These are phyloP conservation scores for Drosophila kepulauana DNA, from an alignment of 1,140 invertebrate genomes.

Conservation along the genomic window DNA sequence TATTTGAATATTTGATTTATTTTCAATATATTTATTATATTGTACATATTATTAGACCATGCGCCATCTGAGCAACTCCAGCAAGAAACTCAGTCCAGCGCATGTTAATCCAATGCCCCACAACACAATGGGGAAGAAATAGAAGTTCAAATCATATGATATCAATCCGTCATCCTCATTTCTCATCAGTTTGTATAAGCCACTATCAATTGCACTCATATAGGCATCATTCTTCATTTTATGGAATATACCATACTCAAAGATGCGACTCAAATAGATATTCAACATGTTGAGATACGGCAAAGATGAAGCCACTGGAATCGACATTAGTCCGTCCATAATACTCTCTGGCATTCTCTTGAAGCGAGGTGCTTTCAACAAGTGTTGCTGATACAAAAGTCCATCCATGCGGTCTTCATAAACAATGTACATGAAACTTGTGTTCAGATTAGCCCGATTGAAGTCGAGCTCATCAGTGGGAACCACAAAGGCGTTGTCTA, in stretches of 20 bases:
- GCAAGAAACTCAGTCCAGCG: conserved; percentile 16
- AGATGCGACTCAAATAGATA: conserved; percentile 40
- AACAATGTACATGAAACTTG: conserved; percentile 35
- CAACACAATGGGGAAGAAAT: conserved; percentile 45
- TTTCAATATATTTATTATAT: too few species aligned
- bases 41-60: too few species aligned
- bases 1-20: too few species aligned
- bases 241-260: conserved; percentile 47
- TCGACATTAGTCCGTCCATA: conserved; percentile 12
- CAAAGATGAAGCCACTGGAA: conserved; percentile 25
- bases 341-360: conserved; percentile 25
- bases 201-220: conserved; percentile 19
- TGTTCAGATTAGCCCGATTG: conserved; percentile 41
- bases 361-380: conserved; percentile 53
- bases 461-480: neutral
- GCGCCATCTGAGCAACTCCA: conserved; percentile 21
- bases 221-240: conserved; percentile 60
- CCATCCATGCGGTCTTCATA: conserved; percentile 52
- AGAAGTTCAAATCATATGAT: conserved; percentile 51
- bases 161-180: conserved; percentile 2
- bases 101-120: conserved; percentile 30
- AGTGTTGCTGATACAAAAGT: conserved; percentile 54
- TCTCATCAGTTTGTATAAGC: conserved; percentile 15
- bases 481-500: neutral
- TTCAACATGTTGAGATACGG: conserved; percentile 48